Conservation (phyloP, 2,888 invertebrate genomes). For the Eugnorisma glareosa region DNA sequence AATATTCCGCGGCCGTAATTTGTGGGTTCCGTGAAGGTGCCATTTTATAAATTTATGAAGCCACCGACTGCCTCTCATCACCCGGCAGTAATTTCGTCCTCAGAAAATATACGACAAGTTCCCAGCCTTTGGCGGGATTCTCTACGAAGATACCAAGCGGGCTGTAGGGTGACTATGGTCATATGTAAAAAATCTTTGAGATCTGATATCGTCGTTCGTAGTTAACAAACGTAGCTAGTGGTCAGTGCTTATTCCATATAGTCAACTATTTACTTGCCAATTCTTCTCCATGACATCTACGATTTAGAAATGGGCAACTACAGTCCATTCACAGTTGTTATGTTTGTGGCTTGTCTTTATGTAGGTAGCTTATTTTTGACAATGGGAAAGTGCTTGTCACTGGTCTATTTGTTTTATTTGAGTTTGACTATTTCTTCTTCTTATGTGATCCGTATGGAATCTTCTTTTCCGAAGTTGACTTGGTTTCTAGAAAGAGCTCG, state of each 20-base stretch:
- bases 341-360: too few species aligned
- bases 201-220: too few species aligned
- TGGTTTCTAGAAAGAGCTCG: neutral
- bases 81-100: constrained; percentile 71
- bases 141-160: constrained; percentile 56
- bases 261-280: too few species aligned
- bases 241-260: too few species aligned
- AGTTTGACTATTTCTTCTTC: neutral
- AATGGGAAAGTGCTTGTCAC: too few species aligned
- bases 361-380: too few species aligned
- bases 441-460: neutral
- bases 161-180: constrained; percentile 61
- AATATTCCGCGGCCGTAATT: constrained; percentile 53
- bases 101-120: constrained; percentile 73
- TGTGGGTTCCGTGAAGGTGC: constrained; percentile 44
- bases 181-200: too few species aligned
- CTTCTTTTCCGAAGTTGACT: neutral
- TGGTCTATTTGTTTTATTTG: too few species aligned
- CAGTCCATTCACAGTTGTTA: too few species aligned
- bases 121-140: constrained; percentile 64
- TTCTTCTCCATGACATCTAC: too few species aligned
- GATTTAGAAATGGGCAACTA: too few species aligned
- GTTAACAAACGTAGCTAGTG: too few species aligned
- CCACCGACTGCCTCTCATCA: constrained; percentile 70
- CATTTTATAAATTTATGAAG: constrained; percentile 69